A percentile compares a stretch with the other conserved stretches of the same genome.
Evolutionary conservation across 2,888 invertebrate species (phyloP).

Genomic region (Anthrax anthrax): DNA sequence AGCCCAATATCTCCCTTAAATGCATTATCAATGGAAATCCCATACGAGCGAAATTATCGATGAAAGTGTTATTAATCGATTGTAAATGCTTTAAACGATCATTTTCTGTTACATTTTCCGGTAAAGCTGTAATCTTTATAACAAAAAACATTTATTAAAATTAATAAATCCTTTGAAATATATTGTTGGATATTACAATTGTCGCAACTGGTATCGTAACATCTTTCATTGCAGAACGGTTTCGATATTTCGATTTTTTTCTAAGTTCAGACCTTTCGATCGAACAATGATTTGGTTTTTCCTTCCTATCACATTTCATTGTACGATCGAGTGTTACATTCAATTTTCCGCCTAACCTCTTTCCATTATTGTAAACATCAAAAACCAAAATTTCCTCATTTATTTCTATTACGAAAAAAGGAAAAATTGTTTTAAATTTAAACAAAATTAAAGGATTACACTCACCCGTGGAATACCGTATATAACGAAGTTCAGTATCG

Average conservation of each 20-base stretch:
- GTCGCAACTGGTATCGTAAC: conserved; percentile 22
- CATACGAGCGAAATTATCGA: conserved; percentile 20
- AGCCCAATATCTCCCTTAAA: conserved; percentile 20
- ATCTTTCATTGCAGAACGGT: conserved; percentile 21
- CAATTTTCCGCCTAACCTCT: conserved; percentile 23
- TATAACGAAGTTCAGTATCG: conserved; percentile 24
- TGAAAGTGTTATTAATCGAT: conserved; percentile 15
- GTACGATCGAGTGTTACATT: conserved; percentile 25
- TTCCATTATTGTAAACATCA: conserved; percentile 31
- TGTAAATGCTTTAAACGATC: conserved; percentile 16
- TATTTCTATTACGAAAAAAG: background rate
- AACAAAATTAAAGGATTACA: background rate
- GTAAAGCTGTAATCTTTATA: conserved; percentile 1
- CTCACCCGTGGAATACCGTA: conserved; percentile 1
- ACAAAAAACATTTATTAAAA: background rate
- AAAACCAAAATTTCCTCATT: conserved; percentile 11
- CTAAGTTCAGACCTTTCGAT: too few species aligned
- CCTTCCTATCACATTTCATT: conserved; percentile 6
- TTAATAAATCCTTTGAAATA: background rate
- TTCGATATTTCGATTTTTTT: conserved; percentile 18
- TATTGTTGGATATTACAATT: conserved; percentile 18
- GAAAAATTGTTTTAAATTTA: too few species aligned
- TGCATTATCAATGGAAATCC: conserved; percentile 18
- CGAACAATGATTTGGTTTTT: background rate
- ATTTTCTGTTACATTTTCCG: conserved; percentile 16